Base-by-base conservation (phyloP, 2,888 invertebrate species). In the Andrena bucephala region DNA sequence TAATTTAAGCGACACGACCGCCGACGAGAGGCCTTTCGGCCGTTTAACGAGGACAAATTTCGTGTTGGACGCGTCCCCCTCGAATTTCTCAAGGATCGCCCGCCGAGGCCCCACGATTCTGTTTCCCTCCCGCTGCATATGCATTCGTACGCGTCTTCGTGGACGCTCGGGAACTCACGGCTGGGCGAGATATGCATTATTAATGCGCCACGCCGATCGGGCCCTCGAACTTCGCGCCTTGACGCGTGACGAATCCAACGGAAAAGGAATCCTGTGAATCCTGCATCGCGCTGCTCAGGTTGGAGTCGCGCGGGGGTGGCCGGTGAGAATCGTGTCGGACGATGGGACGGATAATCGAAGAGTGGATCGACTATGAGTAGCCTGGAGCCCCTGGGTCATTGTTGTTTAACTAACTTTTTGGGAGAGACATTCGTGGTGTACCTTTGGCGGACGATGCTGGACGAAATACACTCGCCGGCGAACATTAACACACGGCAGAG, bases 11-110 rank as follows among this genome's bases (percentile, higher is more conserved):
- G 71, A 62, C 66, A 73, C 71, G 77, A 68, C 67, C 67, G 84
- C 78, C 80, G 68, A 79, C 71, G 62, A 27, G 3, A 33, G 13
- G 63, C 57, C 42, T 69, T 69, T 82, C 77, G 65, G 60, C 57
- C 81, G 74, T 79, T 85, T 87, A 87, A 84, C 84, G 76, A 75
- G 84, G 84, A 83, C 76, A 83, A 88, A 80, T 88, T 89, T 87
- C 85, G 73, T 77, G 77, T 63, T 16, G 68, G 79, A 81, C 63
- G 33, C 33, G 31, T 50, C 54, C 60, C 29, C 24, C 27, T 48
- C 10, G 50, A 48, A 42, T 36, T 69, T 77, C 20, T 48, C 57
- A 60, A 75, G 70, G 74, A 77, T 70, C 77, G 7, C 27, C 62
- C 42, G 65, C 48, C 36, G 67, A 63, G 57, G 8, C 29, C 33